These are phyloP conservation scores for Hedya salicella DNA, from an alignment of 2,888 invertebrate genomes.

Conservation along the genomic window DNA sequence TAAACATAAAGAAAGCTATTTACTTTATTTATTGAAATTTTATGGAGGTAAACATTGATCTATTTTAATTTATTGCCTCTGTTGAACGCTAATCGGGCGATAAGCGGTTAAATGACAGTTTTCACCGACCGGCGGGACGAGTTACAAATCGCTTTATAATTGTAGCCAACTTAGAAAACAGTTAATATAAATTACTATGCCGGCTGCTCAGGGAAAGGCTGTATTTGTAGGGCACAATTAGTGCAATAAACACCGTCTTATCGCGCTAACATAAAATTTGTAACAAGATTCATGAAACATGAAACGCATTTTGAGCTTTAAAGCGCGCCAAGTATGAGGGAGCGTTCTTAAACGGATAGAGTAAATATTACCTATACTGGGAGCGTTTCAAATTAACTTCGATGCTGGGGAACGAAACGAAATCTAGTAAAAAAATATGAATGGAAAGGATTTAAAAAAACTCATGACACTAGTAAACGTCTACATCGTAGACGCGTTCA, in stretches of 20 bases:
- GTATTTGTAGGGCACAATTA: conserved; percentile 26
- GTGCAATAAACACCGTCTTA: conserved; percentile 5
- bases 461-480: conserved; percentile 28
- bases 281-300: not conserved
- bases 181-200: conserved; percentile 33
- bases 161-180: conserved; percentile 32
- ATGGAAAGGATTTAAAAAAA: not conserved
- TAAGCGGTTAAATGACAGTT: conserved; percentile 34
- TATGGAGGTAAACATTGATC: conserved; percentile 20
- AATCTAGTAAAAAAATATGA: not conserved
- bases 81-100: conserved; percentile 22
- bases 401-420: not conserved
- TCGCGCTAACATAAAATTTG: conserved; percentile 8
- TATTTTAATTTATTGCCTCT: conserved; percentile 14
- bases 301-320: not conserved
- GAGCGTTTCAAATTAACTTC: not conserved
- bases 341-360: not conserved
- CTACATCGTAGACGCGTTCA: conserved; percentile 34
- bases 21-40: conserved; percentile 4
- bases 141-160: conserved; percentile 39
- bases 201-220: conserved; percentile 29
- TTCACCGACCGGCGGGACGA: conserved; percentile 20
- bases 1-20: conserved; percentile 11
- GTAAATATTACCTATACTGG: not conserved
- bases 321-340: not conserved